Conservation (phyloP, 2,888 invertebrate genomes). For the Catocala fraxini region DNA sequence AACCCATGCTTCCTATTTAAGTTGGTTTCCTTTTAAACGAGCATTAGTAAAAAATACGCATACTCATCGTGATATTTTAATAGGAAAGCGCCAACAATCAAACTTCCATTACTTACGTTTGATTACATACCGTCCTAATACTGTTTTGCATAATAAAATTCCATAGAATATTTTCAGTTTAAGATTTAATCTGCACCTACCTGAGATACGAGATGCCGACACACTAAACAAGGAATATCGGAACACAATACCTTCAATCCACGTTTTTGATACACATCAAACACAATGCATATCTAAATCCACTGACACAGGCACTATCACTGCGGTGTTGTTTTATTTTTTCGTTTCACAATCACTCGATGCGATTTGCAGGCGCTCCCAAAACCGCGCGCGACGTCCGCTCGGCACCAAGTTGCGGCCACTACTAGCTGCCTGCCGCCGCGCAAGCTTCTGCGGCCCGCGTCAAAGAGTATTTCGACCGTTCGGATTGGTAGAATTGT, state of each 20-base stretch:
- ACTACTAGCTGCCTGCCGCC: conserved; percentile 68
- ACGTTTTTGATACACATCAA: conserved; percentile 64
- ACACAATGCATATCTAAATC: conserved; percentile 63
- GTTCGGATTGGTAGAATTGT: conserved; percentile 62
- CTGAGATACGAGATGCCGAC: conserved; percentile 50
- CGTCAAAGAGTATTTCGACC: conserved; percentile 70
- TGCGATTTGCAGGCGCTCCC: conserved; percentile 51
- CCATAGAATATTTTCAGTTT: conserved; percentile 37
- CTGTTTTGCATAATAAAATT: conserved; percentile 31
- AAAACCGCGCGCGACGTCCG: conserved; percentile 61
- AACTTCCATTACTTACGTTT: conserved; percentile 46
- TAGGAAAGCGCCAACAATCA: conserved; percentile 43
- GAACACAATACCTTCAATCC: conserved; percentile 55
- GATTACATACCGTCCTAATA: conserved; percentile 34
- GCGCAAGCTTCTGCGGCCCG: conserved; percentile 77
- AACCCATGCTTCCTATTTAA: conserved; percentile 55
- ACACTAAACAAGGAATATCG: conserved; percentile 46
- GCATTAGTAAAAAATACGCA: conserved; percentile 51
- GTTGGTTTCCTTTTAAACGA: conserved; percentile 55
- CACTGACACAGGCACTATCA: conserved; percentile 73
- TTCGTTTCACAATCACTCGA: conserved; percentile 75
- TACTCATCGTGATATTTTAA: conserved; percentile 53
- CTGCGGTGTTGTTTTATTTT: conserved; percentile 55
- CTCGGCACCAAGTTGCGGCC: conserved; percentile 65
- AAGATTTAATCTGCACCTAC: conserved; percentile 53